A percentile compares a stretch with the other conserved stretches of the same genome.
These are phyloP conservation scores for Pharmacophagus antenor DNA, from an alignment of 2,888 invertebrate genomes.

Conservation along the genomic window DNA sequence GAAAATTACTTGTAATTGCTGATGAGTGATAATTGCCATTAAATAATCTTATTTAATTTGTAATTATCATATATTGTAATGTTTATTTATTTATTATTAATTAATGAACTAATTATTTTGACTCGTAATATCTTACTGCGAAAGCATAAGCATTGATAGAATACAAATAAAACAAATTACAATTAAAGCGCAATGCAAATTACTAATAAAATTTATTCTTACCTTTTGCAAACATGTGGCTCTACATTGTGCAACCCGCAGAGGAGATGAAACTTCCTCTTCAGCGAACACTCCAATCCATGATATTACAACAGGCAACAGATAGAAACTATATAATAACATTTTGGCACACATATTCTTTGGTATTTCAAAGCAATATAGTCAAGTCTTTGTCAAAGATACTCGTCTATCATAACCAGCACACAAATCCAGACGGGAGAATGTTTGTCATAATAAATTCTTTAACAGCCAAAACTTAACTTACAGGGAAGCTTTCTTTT, in stretches of 20 bases:
- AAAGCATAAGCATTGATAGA: not conserved
- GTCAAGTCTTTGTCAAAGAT: constrained; percentile 57
- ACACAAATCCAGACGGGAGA: constrained; percentile 54
- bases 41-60: not conserved
- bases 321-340: constrained; percentile 76
- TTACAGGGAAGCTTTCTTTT: constrained; percentile 23
- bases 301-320: constrained; percentile 67
- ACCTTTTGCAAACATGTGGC: constrained; percentile 88
- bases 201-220: constrained; percentile 37
- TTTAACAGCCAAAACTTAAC: constrained; percentile 49
- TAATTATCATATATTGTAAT: too few relatives aligned
- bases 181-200: not conserved
- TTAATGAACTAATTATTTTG: too few relatives aligned
- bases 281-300: constrained; percentile 80
- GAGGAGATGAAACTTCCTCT: constrained; percentile 85
- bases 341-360: constrained; percentile 81
- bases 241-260: constrained; percentile 86
- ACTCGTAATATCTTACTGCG: too few relatives aligned
- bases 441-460: constrained; percentile 58
- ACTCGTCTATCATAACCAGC: constrained; percentile 70
- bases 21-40: constrained; percentile 2
- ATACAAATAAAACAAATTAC: not conserved
- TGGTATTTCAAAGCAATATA: constrained; percentile 64
- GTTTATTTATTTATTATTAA: too few relatives aligned
- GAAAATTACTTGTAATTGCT: not conserved